These are phyloP conservation scores for Clepsis dumicolana DNA, from an alignment of 2,888 invertebrate species.

Conservation along the genomic window DNA sequence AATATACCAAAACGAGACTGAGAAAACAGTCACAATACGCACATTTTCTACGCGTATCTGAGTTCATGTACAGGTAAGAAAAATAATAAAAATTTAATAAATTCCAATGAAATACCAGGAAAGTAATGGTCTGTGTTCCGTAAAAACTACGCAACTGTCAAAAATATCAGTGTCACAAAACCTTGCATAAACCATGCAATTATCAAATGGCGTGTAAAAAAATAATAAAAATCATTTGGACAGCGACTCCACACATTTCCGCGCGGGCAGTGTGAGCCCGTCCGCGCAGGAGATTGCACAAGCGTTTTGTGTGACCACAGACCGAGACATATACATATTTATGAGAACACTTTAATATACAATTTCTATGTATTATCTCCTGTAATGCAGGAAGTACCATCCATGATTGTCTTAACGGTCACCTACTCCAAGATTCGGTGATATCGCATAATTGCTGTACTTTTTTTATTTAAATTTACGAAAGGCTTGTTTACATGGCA, in stretches of 20 bases:
- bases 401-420: conserved; percentile 83
- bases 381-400: conserved; percentile 82
- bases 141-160: background rate
- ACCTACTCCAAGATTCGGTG: conserved; percentile 67
- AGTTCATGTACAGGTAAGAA: no score
- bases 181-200: background rate
- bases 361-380: conserved; percentile 86
- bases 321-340: conserved; percentile 85
- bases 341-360: conserved; percentile 84
- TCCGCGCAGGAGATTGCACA: conserved; percentile 80
- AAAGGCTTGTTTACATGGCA: conserved; percentile 39
- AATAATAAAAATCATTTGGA: conserved; percentile 22
- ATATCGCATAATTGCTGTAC: conserved; percentile 69
- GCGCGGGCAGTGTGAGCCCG: conserved; percentile 62
- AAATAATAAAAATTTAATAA: no score
- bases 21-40: no score
- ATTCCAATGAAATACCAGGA: no score
- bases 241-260: conserved; percentile 50
- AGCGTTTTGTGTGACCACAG: conserved; percentile 80
- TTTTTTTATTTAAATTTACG: conserved; percentile 47
- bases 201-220: conserved; percentile 28
- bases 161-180: background rate
- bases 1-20: no score
- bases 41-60: no score
- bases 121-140: no score